A percentile compares a stretch with the other conserved stretches of the same genome.
Conservation (phyloP, 2,888 invertebrate species). For the Lysandra coridon region DNA sequence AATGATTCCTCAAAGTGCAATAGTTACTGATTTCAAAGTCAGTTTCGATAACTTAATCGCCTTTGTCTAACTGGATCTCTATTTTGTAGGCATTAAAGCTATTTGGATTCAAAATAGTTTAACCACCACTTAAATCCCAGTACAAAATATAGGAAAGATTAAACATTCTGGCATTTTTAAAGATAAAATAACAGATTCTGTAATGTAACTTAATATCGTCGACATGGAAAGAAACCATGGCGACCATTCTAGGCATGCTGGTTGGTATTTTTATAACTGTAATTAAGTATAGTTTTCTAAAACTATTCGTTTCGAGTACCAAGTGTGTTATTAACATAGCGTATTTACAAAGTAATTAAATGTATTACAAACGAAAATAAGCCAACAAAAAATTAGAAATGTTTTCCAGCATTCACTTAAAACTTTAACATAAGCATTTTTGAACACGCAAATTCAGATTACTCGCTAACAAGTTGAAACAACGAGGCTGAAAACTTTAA, state of each 20-base stretch:
- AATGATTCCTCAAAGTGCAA: constrained; percentile 1
- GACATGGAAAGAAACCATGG: background rate
- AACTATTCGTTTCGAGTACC: background rate
- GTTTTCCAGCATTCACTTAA: constrained; percentile 21
- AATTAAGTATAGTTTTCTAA: background rate
- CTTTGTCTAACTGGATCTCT: background rate
- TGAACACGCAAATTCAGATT: constrained; percentile 40
- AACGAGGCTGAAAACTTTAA: constrained; percentile 60
- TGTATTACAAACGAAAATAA: background rate
- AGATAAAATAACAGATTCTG: too few relatives aligned
- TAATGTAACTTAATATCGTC: too few relatives aligned
- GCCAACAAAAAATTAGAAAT: constrained; percentile 10
- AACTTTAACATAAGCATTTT: constrained; percentile 35
- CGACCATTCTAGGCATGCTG: background rate
- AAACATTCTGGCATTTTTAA: too few relatives aligned
- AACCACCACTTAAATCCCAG: background rate
- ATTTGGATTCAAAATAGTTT: too few relatives aligned
- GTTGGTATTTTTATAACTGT: background rate
- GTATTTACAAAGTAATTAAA: background rate
- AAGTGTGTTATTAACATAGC: background rate
- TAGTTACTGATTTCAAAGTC: constrained; percentile 14
- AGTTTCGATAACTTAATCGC: background rate
- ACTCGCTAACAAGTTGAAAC: constrained; percentile 61
- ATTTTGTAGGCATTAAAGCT: background rate
- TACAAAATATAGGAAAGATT: too few relatives aligned